Evolutionary conservation across 2,888 invertebrate genomes (phyloP).

Genomic region (Mallateleia sp.): DNA sequence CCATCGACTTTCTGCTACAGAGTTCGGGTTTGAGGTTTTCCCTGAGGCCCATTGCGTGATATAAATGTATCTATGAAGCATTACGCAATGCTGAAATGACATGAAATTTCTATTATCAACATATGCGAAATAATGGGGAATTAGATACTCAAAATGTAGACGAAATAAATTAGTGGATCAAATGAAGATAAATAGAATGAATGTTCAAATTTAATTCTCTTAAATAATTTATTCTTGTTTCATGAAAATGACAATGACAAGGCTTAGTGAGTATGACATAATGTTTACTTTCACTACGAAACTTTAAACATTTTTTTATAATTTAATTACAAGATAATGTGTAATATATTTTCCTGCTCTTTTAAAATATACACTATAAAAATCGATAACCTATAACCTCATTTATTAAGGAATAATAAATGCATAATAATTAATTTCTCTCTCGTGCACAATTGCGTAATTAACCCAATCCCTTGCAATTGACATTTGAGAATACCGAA

Average conservation of each 20-base stretch:
- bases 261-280: no score
- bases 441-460: background rate
- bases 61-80: constrained; percentile 66
- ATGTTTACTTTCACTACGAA: no score
- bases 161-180: constrained; percentile 24
- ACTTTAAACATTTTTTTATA: no score
- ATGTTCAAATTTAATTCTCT: background rate
- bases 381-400: no score
- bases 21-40: constrained; percentile 81
- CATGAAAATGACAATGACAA: no score
- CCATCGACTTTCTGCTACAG: constrained; percentile 85
- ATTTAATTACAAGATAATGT: no score
- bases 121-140: constrained; percentile 50
- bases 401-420: background rate
- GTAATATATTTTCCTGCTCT: no score
- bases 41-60: constrained; percentile 78
- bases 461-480: background rate
- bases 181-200: background rate
- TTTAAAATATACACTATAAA: no score
- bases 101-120: constrained; percentile 75
- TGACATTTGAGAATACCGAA: background rate
- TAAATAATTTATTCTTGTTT: background rate
- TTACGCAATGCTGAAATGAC: constrained; percentile 65
- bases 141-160: background rate
- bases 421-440: no score